Percentiles rank a stretch among this genome's conserved stretches.
These are phyloP conservation scores for Drosophila buzzatii DNA, from an alignment of 2,888 invertebrate species.

Conservation along the genomic window DNA sequence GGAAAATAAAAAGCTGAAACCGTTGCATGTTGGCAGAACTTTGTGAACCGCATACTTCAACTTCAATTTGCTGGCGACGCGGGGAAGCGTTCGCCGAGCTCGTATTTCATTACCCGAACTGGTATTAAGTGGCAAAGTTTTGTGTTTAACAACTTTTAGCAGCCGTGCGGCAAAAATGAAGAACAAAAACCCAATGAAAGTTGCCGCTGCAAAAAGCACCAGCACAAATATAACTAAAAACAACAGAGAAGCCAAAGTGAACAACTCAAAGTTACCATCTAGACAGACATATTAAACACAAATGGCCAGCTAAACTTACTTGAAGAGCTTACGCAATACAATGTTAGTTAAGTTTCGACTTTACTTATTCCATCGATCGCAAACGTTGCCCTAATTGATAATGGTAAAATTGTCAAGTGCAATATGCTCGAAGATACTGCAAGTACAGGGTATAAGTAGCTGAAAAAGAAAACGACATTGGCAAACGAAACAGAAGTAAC, in stretches of 20 bases:
- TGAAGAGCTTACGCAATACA: neutral
- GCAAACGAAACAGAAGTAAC: slow-evolving; percentile 57
- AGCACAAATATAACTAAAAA: slow-evolving; percentile 23
- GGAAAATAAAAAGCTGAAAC: slow-evolving; percentile 38
- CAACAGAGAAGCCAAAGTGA: neutral
- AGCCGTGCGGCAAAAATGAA: slow-evolving; percentile 70
- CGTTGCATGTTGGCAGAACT: slow-evolving; percentile 72
- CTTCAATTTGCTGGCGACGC: slow-evolving; percentile 65
- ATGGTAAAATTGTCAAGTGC: too few relatives aligned
- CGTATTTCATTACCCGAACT: slow-evolving; percentile 81
- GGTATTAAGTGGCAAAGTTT: slow-evolving; percentile 80
- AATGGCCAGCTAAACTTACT: neutral
- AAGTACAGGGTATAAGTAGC: neutral
- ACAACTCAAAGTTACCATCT: neutral
- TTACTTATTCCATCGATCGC: neutral
- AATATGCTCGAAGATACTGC: neutral
- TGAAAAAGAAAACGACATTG: slow-evolving; percentile 17
- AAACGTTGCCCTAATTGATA: neutral
- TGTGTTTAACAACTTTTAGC: slow-evolving; percentile 79
- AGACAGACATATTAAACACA: neutral
- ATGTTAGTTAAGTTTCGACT: too few relatives aligned
- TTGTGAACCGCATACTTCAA: slow-evolving; percentile 75
- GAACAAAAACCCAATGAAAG: slow-evolving; percentile 61
- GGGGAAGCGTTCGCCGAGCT: slow-evolving; percentile 44
- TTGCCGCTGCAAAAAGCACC: slow-evolving; percentile 40